A percentile compares a stretch with the other conserved stretches of the same genome.
These are phyloP conservation scores for Sesamia inferens DNA, from an alignment of 2,888 invertebrate genomes.

Conservation along the genomic window DNA sequence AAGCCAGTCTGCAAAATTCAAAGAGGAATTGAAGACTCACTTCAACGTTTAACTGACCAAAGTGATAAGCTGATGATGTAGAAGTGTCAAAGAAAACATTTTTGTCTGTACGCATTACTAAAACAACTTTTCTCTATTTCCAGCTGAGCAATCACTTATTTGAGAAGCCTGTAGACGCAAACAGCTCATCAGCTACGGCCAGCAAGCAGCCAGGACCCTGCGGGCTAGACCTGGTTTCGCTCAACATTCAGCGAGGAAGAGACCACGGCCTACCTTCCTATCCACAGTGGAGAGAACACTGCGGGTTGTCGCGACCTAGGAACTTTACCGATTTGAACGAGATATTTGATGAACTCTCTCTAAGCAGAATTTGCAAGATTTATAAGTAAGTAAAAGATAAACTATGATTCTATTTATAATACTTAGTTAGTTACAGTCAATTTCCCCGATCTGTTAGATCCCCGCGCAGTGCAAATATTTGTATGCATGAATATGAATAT, in stretches of 20 bases:
- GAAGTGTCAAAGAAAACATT: background rate
- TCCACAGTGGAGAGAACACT: conserved; percentile 93
- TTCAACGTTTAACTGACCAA: background rate
- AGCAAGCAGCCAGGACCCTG: conserved; percentile 81
- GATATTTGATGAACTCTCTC: conserved; percentile 92
- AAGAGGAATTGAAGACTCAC: background rate
- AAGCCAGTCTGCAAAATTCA: no score
- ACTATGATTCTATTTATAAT: no score
- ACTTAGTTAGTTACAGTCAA: no score
- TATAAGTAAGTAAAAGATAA: conserved; percentile 88
- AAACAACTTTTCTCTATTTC: conserved; percentile 15
- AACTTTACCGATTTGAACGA: conserved; percentile 91
- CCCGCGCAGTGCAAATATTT: no score
- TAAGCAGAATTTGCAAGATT: conserved; percentile 91
- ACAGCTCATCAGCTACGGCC: conserved; percentile 58
- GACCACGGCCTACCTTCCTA: conserved; percentile 97
- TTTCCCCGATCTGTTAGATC: no score
- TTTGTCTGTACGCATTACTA: background rate
- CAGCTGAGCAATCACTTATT: conserved; percentile 93
- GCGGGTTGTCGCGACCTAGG: conserved; percentile 91
- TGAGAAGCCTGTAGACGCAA: conserved; percentile 84
- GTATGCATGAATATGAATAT: no score
- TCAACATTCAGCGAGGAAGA: conserved; percentile 96
- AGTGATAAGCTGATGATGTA: background rate
- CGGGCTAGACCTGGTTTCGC: conserved; percentile 95